A percentile compares a stretch with the other conserved stretches of the same genome.
These are phyloP conservation scores for Buceros bicornis DNA, from an alignment of 2,797 vertebrate species.

Conservation along the genomic window DNA sequence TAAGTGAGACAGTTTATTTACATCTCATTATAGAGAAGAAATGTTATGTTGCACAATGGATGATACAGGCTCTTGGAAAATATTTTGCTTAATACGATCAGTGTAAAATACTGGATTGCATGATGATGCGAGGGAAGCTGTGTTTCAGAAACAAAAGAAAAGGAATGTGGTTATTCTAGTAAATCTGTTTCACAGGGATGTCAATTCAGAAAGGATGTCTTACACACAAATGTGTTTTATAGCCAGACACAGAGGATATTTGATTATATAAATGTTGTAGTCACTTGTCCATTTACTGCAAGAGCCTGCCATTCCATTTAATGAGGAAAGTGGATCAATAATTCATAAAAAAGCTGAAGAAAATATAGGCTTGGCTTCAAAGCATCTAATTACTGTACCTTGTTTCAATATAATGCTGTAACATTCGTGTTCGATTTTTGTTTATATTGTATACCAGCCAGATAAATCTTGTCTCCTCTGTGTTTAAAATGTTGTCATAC, in stretches of 20 bases:
- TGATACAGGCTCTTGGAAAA: constrained; percentile 16
- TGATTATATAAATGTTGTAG: constrained; percentile 66
- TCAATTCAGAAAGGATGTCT: constrained; percentile 45
- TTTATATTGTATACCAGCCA: constrained; percentile 46
- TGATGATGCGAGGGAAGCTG: constrained; percentile 35
- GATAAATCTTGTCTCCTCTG: constrained; percentile 67
- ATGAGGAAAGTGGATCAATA: constrained; percentile 67
- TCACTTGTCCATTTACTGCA: constrained; percentile 64
- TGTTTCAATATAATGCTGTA: constrained; percentile 63
- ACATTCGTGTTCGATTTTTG: constrained; percentile 67
- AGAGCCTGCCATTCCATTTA: constrained; percentile 53
- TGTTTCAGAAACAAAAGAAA: constrained; percentile 51
- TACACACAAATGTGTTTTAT: constrained; percentile 39
- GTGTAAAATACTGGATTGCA: constrained; percentile 23
- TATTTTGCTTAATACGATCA: constrained; percentile 4
- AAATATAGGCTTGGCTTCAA: constrained; percentile 67
- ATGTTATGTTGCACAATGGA: constrained; percentile 46
- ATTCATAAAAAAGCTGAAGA: constrained; percentile 66
- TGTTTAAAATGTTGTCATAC: constrained; percentile 71
- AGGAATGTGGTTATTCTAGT: constrained; percentile 34
- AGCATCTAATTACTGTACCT: constrained; percentile 67
- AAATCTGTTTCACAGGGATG: constrained; percentile 32
- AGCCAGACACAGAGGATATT: constrained; percentile 35
- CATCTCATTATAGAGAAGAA: constrained; percentile 30
- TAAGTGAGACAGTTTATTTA: constrained; percentile 84